A percentile compares a stretch with the other conserved stretches of the same genome.
Evolutionary conservation across 2,797 vertebrate genomes (phyloP).

Genomic region (Ibycter americanus): DNA sequence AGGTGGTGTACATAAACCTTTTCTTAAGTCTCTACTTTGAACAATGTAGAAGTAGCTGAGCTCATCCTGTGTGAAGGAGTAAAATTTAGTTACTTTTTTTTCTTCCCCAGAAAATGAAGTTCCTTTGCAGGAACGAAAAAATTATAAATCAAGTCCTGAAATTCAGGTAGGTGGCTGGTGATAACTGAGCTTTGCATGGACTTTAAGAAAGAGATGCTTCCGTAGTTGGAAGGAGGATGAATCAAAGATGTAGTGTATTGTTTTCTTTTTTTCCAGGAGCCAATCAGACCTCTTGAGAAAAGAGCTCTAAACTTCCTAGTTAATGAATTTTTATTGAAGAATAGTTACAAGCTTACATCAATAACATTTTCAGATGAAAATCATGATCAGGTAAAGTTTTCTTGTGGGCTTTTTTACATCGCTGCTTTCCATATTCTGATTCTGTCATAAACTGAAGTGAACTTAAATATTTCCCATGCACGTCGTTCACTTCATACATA

Average conservation of each 20-base stretch:
- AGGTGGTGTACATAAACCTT: constrained; percentile 99
- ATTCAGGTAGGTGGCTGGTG: constrained; percentile 89
- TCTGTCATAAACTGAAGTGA: not conserved
- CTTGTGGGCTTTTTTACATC: not conserved
- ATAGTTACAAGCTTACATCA: constrained; percentile 96
- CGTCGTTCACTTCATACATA: not conserved
- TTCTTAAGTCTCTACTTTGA: constrained; percentile 79
- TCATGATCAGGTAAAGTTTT: constrained; percentile 92
- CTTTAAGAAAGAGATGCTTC: not conserved
- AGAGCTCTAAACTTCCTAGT: constrained; percentile 99
- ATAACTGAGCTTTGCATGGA: not conserved
- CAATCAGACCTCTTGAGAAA: constrained; percentile 97
- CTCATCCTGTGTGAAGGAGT: constrained; percentile 50
- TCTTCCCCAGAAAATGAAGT: constrained; percentile 89
- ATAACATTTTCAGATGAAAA: constrained; percentile 99
- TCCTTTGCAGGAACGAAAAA: constrained; percentile 97
- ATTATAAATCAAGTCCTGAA: constrained; percentile 98
- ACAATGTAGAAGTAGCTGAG: constrained; percentile 74
- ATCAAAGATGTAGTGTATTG: not conserved
- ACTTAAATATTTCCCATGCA: not conserved
- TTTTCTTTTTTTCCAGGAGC: constrained; percentile 82
- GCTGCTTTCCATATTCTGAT: not conserved
- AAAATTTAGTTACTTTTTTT: constrained; percentile 68
- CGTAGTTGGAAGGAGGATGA: not conserved
- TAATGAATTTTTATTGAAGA: constrained; percentile 99